These are phyloP conservation scores for Herminia tarsipennalis DNA, from an alignment of 2,888 invertebrate genomes.

Conservation along the genomic window DNA sequence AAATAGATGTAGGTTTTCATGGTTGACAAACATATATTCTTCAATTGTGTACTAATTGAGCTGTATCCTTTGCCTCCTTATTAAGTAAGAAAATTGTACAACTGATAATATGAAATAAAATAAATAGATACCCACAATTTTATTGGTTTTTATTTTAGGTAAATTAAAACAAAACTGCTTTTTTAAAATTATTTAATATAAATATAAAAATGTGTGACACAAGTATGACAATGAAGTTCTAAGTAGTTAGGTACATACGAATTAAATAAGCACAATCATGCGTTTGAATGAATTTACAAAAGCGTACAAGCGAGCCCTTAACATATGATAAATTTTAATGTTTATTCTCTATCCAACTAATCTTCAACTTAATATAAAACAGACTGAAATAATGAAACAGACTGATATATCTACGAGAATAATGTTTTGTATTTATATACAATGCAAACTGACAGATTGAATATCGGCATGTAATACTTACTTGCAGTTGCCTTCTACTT, in stretches of 20 bases:
- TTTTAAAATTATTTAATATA: conserved; percentile 25
- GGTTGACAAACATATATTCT: too few species aligned
- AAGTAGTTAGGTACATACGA: conserved; percentile 10
- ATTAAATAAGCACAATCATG: conserved; percentile 22
- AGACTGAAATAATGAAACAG: background rate
- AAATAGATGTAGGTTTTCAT: too few species aligned
- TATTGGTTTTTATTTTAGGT: background rate
- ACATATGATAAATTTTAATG: background rate
- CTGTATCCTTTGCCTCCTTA: too few species aligned
- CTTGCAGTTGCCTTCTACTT: too few species aligned
- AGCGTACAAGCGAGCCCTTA: conserved; percentile 17
- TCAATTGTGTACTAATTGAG: too few species aligned
- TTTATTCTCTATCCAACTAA: background rate
- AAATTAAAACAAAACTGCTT: conserved; percentile 4
- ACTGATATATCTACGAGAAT: too few species aligned
- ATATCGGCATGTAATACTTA: too few species aligned
- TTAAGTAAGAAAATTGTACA: too few species aligned
- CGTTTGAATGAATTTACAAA: conserved; percentile 27
- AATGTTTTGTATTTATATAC: too few species aligned
- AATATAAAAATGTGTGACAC: conserved; percentile 39
- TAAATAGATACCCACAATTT: too few species aligned
- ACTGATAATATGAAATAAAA: too few species aligned
- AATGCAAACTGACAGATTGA: too few species aligned
- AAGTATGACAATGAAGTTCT: conserved; percentile 15
- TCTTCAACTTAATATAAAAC: conserved; percentile 1